Conservation (phyloP, 2,888 invertebrate species). For the Chydorus sphaericus region DNA sequence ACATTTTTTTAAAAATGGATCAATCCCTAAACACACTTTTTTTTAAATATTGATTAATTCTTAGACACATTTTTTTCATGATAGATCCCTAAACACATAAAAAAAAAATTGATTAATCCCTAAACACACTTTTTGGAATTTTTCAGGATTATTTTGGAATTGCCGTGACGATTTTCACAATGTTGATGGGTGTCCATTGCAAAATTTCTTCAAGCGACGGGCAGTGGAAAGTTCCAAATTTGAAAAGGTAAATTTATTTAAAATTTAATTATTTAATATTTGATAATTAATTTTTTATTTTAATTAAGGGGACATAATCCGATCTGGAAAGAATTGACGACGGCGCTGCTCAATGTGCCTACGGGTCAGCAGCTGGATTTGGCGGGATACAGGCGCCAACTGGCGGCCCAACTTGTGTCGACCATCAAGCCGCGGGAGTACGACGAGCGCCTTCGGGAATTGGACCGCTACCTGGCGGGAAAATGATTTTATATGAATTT, state of each 20-base stretch:
- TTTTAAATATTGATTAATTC: background rate
- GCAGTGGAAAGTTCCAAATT: background rate
- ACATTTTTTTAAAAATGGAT: background rate
- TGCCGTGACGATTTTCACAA: constrained; percentile 5
- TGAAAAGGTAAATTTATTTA: background rate
- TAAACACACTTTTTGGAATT: background rate
- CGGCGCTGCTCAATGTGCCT: constrained; percentile 4
- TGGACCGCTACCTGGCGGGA: background rate
- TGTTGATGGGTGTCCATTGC: constrained; percentile 3
- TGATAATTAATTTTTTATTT: background rate
- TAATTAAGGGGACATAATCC: background rate
- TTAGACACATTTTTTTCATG: too few species aligned
- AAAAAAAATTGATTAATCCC: background rate
- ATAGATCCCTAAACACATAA: too few species aligned
- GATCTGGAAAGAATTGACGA: constrained; percentile 1
- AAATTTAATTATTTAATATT: background rate
- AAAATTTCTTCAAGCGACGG: background rate
- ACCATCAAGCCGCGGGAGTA: background rate
- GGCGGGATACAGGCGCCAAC: background rate
- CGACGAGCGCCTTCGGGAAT: background rate
- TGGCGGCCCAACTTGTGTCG: background rate
- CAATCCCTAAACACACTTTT: background rate
- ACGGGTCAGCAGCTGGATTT: background rate
- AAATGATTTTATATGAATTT: too few species aligned
- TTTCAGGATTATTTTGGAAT: constrained; percentile 1